These are phyloP conservation scores for Drosophila kanekoi DNA, from an alignment of 2,888 invertebrate genomes.

Conservation along the genomic window DNA sequence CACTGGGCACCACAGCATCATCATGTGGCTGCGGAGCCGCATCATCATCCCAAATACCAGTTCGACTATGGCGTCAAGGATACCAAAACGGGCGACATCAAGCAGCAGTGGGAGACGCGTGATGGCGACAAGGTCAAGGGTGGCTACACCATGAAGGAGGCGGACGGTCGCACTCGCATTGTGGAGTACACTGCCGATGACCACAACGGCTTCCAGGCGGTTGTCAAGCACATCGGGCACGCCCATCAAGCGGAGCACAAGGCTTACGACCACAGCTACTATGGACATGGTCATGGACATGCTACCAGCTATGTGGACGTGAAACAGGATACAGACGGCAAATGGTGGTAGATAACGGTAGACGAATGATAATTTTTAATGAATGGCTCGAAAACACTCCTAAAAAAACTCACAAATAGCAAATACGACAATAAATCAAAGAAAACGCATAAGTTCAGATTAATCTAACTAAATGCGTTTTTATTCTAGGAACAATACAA, in stretches of 20 bases:
- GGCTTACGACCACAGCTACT: slow-evolving; percentile 34
- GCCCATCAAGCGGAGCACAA: slow-evolving; percentile 74
- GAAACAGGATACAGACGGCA: slow-evolving; percentile 69
- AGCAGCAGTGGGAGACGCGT: slow-evolving; percentile 86
- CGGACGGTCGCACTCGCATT: slow-evolving; percentile 86
- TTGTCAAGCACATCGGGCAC: slow-evolving; percentile 85
- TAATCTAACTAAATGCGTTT: not conserved
- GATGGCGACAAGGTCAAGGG: slow-evolving; percentile 86
- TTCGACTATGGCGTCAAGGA: slow-evolving; percentile 86
- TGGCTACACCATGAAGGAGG: slow-evolving; percentile 85
- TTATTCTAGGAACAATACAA: not conserved
- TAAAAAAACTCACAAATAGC: not conserved
- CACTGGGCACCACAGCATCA: slow-evolving; percentile 64
- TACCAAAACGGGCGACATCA: slow-evolving; percentile 85
- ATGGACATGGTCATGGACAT: slow-evolving; percentile 54
- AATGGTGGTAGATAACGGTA: slow-evolving; percentile 51
- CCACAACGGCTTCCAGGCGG: slow-evolving; percentile 86
- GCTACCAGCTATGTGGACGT: slow-evolving; percentile 80
- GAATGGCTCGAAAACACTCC: slow-evolving; percentile 13
- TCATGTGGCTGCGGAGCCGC: slow-evolving; percentile 80
- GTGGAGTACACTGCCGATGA: slow-evolving; percentile 86
- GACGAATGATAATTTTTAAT: not conserved
- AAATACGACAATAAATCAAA: slow-evolving; percentile 26
- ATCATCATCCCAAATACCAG: slow-evolving; percentile 85
- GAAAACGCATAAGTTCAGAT: slow-evolving; percentile 27